Percentiles rank a stretch among this genome's conserved stretches.
Conservation (phyloP, 1,140 invertebrate species). For the Mesaphorura yosii region DNA sequence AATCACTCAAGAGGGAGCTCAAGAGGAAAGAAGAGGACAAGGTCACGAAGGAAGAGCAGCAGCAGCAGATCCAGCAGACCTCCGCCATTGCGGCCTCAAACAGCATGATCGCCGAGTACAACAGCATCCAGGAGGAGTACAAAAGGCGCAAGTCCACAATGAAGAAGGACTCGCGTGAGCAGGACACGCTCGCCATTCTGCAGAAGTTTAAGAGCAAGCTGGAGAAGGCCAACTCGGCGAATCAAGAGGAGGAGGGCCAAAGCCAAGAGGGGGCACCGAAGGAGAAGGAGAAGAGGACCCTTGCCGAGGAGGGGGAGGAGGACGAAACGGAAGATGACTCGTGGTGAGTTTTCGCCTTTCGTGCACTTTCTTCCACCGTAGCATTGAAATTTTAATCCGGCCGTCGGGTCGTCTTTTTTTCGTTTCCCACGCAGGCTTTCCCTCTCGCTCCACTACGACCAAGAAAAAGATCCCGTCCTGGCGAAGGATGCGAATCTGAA, state of each 20-base stretch:
- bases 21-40: constrained; percentile 42
- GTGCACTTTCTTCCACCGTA: no score
- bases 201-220: constrained; percentile 70
- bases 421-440: no score
- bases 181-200: constrained; percentile 57
- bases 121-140: constrained; percentile 65
- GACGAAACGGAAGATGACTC: constrained; percentile 23
- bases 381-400: no score
- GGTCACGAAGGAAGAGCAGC: constrained; percentile 23
- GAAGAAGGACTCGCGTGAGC: constrained; percentile 50
- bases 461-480: constrained; percentile 58
- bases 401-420: no score
- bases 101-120: constrained; percentile 57
- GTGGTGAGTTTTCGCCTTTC: constrained; percentile 22
- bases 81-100: constrained; percentile 41
- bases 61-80: constrained; percentile 35
- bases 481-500: constrained; percentile 93
- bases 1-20: constrained; percentile 51
- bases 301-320: constrained; percentile 24
- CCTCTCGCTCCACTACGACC: no score
- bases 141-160: constrained; percentile 52
- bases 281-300: constrained; percentile 32
- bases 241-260: no score
- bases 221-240: no score
- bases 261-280: constrained; percentile 32